Conservation (phyloP, 2,888 invertebrate genomes). For the Tiphia femorata region DNA sequence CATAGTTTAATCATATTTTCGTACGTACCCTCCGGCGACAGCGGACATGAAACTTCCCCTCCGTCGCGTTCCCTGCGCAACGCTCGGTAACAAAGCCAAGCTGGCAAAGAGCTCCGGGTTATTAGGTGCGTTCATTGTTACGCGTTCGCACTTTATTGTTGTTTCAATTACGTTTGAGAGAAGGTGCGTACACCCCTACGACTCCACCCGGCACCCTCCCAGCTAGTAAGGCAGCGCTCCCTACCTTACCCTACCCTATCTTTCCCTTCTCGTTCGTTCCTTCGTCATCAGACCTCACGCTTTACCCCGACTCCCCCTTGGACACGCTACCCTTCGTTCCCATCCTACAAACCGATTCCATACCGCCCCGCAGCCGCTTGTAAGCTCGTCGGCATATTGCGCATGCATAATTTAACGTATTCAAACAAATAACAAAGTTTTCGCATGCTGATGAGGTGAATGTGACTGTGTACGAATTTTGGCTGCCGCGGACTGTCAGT, state of each 20-base stretch:
- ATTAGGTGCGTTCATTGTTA: conserved; percentile 50
- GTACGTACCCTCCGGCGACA: conserved; percentile 15
- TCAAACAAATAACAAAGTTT: conserved; percentile 68
- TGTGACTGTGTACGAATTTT: conserved; percentile 53
- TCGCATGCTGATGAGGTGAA: conserved; percentile 62
- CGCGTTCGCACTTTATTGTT: conserved; percentile 57
- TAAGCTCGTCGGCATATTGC: conserved; percentile 62
- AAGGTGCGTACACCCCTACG: conserved; percentile 37
- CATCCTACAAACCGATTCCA: too few species aligned
- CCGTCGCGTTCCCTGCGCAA: not conserved
- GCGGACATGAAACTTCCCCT: conserved; percentile 11
- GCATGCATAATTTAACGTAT: conserved; percentile 67
- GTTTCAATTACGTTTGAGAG: conserved; percentile 57
- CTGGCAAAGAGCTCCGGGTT: conserved; percentile 42
- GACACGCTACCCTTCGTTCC: conserved; percentile 6
- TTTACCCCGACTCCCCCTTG: conserved; percentile 16
- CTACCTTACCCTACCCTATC: not conserved
- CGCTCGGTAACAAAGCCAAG: not conserved
- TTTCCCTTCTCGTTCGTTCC: conserved; percentile 30
- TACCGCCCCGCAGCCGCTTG: conserved; percentile 11
- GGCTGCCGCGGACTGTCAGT: conserved; percentile 56
- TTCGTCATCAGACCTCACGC: conserved; percentile 39
- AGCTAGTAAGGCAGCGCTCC: conserved; percentile 17
- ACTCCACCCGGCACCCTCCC: conserved; percentile 21
- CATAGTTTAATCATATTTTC: conserved; percentile 38